A percentile compares a stretch with the other conserved stretches of the same genome.
Evolutionary conservation across 2,797 vertebrate genomes (phyloP).

Genomic region (Scolopax bukidnonensis): DNA sequence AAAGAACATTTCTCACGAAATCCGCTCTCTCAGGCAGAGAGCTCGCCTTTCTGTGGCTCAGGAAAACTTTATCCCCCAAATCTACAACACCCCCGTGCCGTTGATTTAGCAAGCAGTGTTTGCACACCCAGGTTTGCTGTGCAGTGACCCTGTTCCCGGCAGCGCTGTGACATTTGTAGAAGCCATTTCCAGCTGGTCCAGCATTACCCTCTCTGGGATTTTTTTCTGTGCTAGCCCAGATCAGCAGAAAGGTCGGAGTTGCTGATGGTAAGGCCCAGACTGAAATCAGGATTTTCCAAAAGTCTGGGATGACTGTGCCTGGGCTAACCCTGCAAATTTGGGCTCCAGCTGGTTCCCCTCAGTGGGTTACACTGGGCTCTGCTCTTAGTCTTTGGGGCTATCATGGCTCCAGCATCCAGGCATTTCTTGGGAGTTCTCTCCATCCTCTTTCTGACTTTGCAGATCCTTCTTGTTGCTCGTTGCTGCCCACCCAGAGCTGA

Average conservation of each 20-base stretch:
- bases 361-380: fast-evolving
- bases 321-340: background rate
- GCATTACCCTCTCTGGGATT: background rate
- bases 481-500: background rate
- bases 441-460: background rate
- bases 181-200: background rate
- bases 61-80: background rate
- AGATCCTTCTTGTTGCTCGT: background rate
- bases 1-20: slow-evolving; percentile 8
- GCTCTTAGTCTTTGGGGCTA: background rate
- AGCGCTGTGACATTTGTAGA: background rate
- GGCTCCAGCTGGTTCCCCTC: background rate
- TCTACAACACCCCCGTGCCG: background rate
- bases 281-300: background rate
- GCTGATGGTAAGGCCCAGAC: background rate
- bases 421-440: background rate
- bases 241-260: background rate
- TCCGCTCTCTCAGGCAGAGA: background rate
- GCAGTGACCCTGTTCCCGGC: background rate
- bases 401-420: fast-evolving
- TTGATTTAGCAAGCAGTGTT: background rate
- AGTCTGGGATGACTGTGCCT: background rate
- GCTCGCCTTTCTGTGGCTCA: background rate
- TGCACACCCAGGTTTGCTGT: background rate
- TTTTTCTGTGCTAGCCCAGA: background rate